Base-by-base conservation (phyloP, 2,113 vertebrate genomes). In the Hemiprocne comata region DNA sequence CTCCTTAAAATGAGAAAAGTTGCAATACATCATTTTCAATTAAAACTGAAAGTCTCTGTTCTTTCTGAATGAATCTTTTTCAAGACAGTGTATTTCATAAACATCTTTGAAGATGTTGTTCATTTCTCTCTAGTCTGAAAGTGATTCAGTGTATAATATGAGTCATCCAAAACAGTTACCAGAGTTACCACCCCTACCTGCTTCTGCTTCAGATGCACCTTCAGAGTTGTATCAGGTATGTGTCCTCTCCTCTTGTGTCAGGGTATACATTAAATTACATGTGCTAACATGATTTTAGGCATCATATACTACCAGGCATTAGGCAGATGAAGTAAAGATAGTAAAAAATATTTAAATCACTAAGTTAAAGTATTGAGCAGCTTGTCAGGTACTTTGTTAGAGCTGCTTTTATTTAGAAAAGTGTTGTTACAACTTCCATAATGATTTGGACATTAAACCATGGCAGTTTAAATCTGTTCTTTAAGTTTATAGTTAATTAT, bases 181-280 rank as follows among this genome's bases (percentile, higher is more conserved):
- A 2, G 94, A 98, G 48, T 94, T 98, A 33, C 97, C 97, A 0
- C 95, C 97, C 69, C 84, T 94, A 9, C 97, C 87, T 16, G 17
- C 62, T 67, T n/a, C 96, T 65, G 60, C 85, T 34, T 38, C 89
- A 16, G 92, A 72, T 74, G 88, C 95, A n/a, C 92, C 98, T 6
- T 98, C 98, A 66, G 97, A 97, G 38, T 26, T 98, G 26, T 97
- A 98, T 89, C 86, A 98, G 98, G 99, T 99, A 82, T 28, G 97
- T 87, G 34, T 40, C 46, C 36, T 62, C 17, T 67, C 26, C 18
- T 15, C 50, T 78, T 58, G 24, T 73, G 28, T 3, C 57, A 57
- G 42, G 17, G 4, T 11, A 1, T 18, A 54, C 18, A 7, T 55
- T 67, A 29, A 40, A 23, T 48, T 29, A 44, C 17, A 13, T 2